These are phyloP conservation scores for Saimiri boliviensis DNA, from an alignment of 2,113 vertebrate genomes.

Conservation along the genomic window DNA sequence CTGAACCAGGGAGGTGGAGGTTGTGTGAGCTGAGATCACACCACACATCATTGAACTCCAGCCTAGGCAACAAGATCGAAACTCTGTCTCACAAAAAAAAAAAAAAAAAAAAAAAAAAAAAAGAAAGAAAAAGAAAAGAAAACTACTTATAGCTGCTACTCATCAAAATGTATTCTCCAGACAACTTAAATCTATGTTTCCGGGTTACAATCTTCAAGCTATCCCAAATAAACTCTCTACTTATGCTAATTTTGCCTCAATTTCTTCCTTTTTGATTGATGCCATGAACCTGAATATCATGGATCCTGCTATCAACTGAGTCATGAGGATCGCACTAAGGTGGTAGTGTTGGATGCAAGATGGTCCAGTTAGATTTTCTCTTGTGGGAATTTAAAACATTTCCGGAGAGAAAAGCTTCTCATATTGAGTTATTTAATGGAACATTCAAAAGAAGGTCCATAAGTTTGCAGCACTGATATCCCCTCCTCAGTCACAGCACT, in stretches of 20 bases:
- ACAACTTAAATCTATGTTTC: neutral
- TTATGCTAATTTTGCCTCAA: neutral
- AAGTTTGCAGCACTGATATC: neutral
- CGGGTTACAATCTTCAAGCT: neutral
- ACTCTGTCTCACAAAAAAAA: too few species aligned
- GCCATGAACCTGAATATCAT: neutral
- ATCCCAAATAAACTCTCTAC: neutral
- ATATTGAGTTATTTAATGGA: neutral
- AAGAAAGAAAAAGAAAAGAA: neutral
- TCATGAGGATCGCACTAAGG: neutral
- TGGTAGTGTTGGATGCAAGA: neutral
- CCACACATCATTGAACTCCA: too few species aligned
- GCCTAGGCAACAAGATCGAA: too few species aligned
- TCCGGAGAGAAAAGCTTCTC: neutral
- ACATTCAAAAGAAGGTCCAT: neutral
- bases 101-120: too few species aligned
- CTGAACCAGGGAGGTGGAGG: too few species aligned
- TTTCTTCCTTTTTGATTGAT: neutral
- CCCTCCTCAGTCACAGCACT: accelerated
- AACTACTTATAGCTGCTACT: neutral
- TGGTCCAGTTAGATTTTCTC: neutral
- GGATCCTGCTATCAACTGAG: neutral
- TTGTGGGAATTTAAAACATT: neutral
- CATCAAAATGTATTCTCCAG: neutral
- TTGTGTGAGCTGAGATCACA: too few species aligned